Base-by-base conservation (phyloP, 2,888 invertebrate genomes). In the Melanargia galathea region DNA sequence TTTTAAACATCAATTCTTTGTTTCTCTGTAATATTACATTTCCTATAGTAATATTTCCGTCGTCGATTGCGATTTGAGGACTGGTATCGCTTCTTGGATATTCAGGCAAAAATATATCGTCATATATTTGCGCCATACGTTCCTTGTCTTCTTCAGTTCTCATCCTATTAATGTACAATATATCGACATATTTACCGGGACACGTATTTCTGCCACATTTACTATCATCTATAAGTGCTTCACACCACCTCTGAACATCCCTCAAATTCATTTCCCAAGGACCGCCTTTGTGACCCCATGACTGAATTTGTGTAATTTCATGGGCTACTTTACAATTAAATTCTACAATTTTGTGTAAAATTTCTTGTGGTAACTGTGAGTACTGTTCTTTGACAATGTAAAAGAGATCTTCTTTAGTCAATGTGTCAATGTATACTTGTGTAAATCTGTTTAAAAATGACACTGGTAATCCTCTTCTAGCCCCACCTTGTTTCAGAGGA, bases 221-320 rank as follows among this genome's bases (percentile, higher is more conserved):
- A 65, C 83, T 76, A 71, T 90, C 88, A 60, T 84, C 84, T 33
- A 93, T 83, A 0, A 95, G 90, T 0, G 95, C 93, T 74, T 98
- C 95, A 79, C 97, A 97, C 98, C 98, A 99, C 71, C 99, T 94
- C 64, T 96, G 94, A 71, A 99, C 92, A 81, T 99, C 99, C 74
- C 99, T 93, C 52, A 99, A 91, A 89, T 99, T 99, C 90, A 99
- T 97, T 86, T 99, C 99, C 96, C 97, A 99, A 0, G 99, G 99
- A 0, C 96, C 94, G 0, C 99, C 98, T 76, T 91, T 93, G 71
- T 94, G 93, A 0, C 96, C 98, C 93, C 97, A 97, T 1, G 80
- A 78, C 63, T 93, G 92, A 73, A 93, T 82, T 46, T 92, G 90
- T 1, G 93, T 92, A 13, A 95, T 93, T 76, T 95, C 94, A 11